Evolutionary conservation across 2,797 vertebrate genomes (phyloP), one percentile per base, ranked within the genome.

Genomic region (Coilia nasus): DNA sequence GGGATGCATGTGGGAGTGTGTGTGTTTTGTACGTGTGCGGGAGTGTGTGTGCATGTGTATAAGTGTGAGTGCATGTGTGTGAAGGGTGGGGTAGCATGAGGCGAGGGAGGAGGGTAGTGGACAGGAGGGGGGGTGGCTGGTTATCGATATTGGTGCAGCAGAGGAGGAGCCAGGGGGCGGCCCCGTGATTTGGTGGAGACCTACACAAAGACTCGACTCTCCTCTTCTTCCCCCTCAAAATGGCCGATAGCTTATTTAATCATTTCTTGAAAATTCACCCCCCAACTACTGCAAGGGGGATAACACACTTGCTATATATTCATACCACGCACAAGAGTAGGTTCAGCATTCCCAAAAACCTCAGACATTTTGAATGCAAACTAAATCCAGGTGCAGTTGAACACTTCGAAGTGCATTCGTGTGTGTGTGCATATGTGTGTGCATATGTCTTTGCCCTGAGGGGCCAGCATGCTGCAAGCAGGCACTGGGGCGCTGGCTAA

Each of bases 121-220:
- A n/a, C n/a, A 50, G 54, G 54, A 21, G 62, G 83, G 60, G 19
- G 59, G 28, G 78, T 23, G 41, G 71, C 25, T 81, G 82, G 86
- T 83, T 88, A 88, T 87, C 85, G 86, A 88, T 87, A 86, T 82
- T 87, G 47, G 62, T 56, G 82, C 84, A 81, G 81, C 78, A 60
- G 75, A 82, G 84, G 84, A 85, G 87, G 85, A 87, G 83, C 84
- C 44, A 83, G 47, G 83, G 82, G 83, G 50, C 54, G 84, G 85
- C 83, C 84, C 71, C 85, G 86, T 89, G 86, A 88, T 91, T 87
- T 87, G 89, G 88, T 82, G 57, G 80, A 83, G 85, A 83, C 86
- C 87, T 86, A 86, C 83, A 88, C 89, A 91, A 88, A 90, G 88
- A 90, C 82, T 84, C 67, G 47, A 15, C 81, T 88, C 81, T 47